Conservation (phyloP, 2,113 vertebrate species). For the Pleuronectes platessa region DNA sequence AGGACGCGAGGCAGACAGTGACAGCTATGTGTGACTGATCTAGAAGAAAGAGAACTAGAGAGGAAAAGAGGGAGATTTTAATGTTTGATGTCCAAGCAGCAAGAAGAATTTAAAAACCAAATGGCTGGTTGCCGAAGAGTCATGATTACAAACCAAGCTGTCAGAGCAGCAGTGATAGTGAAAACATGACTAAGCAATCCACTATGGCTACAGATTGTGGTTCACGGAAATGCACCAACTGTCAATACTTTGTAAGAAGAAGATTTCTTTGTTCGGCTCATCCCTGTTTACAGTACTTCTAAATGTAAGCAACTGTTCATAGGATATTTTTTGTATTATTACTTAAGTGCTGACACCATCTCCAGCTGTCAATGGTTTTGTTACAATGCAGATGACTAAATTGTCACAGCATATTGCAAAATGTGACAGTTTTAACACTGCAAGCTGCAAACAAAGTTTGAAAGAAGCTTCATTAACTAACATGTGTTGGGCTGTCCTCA, state of each 20-base stretch:
- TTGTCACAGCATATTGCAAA: neutral
- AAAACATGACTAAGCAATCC: conserved; percentile 23
- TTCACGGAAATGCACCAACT: neutral
- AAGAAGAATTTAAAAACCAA: conserved; percentile 38
- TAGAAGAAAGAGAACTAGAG: conserved; percentile 14
- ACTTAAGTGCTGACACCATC: neutral
- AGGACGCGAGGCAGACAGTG: conserved; percentile 12
- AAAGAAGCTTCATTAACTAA: too few species aligned
- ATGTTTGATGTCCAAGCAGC: conserved; percentile 11
- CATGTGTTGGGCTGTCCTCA: too few species aligned
- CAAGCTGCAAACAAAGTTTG: too few species aligned
- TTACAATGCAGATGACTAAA: neutral
- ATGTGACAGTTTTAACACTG: neutral
- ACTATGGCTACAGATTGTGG: neutral
- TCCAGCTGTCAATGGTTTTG: neutral
- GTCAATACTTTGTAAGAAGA: neutral
- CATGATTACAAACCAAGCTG: conserved; percentile 35
- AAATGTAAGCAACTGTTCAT: neutral
- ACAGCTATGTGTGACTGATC: conserved; percentile 45
- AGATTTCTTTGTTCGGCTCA: neutral
- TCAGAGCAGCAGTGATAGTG: conserved; percentile 3
- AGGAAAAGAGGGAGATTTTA: conserved; percentile 9
- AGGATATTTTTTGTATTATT: too few species aligned
- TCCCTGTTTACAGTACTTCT: neutral
- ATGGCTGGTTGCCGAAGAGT: conserved; percentile 2